Percentiles rank a stretch among this genome's conserved stretches.
Conservation (phyloP, 2,113 vertebrate species). For the Anarhynchus alexandrinus region DNA sequence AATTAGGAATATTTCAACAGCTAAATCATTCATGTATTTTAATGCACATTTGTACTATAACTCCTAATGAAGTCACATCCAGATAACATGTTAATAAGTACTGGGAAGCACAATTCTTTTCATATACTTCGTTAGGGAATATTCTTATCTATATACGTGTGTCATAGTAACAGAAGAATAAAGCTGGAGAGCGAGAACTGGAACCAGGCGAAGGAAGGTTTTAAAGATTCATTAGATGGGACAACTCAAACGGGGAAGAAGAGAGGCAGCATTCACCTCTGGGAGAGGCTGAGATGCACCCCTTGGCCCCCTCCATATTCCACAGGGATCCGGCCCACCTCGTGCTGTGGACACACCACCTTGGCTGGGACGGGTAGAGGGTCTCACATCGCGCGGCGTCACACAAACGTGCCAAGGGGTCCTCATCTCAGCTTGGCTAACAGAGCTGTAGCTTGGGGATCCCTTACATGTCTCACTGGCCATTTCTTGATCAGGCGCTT, state of each 20-base stretch:
- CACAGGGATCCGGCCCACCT: neutral
- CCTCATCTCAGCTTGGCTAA: neutral
- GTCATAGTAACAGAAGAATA: neutral
- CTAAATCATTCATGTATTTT: neutral
- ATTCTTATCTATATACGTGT: neutral
- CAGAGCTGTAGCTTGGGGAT: neutral
- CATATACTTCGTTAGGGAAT: neutral
- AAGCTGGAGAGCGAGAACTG: neutral
- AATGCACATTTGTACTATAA: neutral
- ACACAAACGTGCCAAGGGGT: neutral
- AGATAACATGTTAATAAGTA: neutral
- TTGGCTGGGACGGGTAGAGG: neutral
- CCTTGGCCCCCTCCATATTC: rapidly evolving
- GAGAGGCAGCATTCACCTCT: neutral
- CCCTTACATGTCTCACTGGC: neutral
- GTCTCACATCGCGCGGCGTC: neutral
- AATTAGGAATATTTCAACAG: neutral
- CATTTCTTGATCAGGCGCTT: neutral
- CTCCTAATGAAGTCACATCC: neutral
- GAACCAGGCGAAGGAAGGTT: neutral
- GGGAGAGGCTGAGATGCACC: neutral
- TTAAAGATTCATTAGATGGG: neutral
- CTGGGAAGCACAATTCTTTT: neutral
- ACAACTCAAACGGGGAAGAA: neutral
- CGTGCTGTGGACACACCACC: rapidly evolving